phyloP scores from a whole-genome alignment of 2,888 invertebrate genomes.

The Tupiocoris notatus region DNA sequence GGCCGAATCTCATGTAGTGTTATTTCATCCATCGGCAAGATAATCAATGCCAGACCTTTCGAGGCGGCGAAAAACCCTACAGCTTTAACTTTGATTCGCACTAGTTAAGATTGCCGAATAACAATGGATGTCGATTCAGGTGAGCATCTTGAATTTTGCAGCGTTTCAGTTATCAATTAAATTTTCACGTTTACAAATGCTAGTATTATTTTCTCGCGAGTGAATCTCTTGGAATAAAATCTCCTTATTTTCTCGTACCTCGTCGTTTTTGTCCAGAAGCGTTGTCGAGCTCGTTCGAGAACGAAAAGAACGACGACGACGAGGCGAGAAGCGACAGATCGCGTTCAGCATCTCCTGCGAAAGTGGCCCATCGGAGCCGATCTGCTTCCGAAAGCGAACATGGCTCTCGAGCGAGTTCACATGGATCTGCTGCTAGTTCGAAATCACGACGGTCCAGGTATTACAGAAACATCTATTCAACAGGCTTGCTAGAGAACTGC shows the following conservation, averaged over 20 bases:
- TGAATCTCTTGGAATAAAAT: too few species aligned
- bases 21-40: too few species aligned
- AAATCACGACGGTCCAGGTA: constrained; percentile 49
- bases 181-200: too few species aligned
- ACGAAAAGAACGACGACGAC: not conserved
- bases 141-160: too few species aligned
- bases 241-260: not conserved
- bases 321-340: not conserved
- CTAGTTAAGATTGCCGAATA: too few species aligned
- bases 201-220: too few species aligned
- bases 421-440: constrained; percentile 49
- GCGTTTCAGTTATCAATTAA: too few species aligned
- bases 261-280: not conserved
- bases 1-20: too few species aligned
- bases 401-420: constrained; percentile 48
- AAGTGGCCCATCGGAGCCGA: constrained; percentile 3
- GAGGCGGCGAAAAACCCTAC: too few species aligned
- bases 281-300: constrained; percentile 11
- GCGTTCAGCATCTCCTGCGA: constrained; percentile 16
- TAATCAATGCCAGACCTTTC: too few species aligned
- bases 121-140: not conserved
- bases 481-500: not conserved
- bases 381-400: constrained; percentile 46
- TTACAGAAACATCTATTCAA: too few species aligned
- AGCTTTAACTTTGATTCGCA: too few species aligned